phyloP scores from a whole-genome alignment of 2,888 invertebrate species.

The Priocnemis perturbator region DNA sequence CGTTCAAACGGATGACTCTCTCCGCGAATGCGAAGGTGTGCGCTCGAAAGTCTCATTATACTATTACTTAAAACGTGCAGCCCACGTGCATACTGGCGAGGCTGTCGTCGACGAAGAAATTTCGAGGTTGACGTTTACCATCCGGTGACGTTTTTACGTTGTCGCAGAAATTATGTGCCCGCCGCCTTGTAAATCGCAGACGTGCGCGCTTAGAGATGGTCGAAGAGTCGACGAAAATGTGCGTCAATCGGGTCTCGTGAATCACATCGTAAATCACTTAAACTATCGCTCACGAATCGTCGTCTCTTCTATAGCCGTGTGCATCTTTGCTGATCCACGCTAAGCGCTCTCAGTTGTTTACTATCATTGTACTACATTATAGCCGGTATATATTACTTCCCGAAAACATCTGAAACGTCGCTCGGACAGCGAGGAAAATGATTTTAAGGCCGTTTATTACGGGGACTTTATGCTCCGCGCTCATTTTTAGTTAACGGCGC shows the following conservation, averaged over 20 bases:
- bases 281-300: not conserved
- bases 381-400: constrained; percentile 13
- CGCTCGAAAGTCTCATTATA: no score
- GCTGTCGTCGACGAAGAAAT: no score
- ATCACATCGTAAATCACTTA: constrained; percentile 1
- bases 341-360: constrained; percentile 23
- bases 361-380: constrained; percentile 45
- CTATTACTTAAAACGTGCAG: no score
- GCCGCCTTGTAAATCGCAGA: no score
- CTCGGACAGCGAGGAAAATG: constrained; percentile 26
- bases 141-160: no score
- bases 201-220: no score
- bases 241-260: not conserved
- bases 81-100: no score
- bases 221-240: not conserved
- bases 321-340: not conserved
- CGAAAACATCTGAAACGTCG: not conserved
- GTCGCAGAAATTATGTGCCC: no score
- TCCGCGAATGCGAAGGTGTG: no score
- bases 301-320: not conserved
- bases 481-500: constrained; percentile 34
- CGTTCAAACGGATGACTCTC: no score
- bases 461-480: constrained; percentile 36
- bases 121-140: no score
- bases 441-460: constrained; percentile 47